Percentiles rank a stretch among this genome's conserved stretches.
These are phyloP conservation scores for Lasius platythorax DNA, from an alignment of 2,888 invertebrate species.

Conservation along the genomic window DNA sequence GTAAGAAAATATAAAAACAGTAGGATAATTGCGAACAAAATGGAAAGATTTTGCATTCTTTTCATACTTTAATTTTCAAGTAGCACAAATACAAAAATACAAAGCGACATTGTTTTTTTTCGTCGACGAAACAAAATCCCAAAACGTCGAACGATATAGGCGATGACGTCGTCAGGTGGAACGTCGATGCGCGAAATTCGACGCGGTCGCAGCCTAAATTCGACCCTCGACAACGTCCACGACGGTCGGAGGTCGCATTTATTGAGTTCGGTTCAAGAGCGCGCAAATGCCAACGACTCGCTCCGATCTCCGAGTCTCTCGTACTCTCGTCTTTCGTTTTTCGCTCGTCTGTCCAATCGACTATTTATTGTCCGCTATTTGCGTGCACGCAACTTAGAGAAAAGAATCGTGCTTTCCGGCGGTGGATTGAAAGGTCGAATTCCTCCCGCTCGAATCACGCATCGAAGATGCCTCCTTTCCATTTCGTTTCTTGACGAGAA, in stretches of 20 bases:
- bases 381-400: slow-evolving; percentile 39
- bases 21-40: neutral
- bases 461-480: slow-evolving; percentile 21
- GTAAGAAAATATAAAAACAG: neutral
- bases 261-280: slow-evolving; percentile 82
- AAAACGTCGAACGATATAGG: neutral
- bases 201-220: slow-evolving; percentile 77
- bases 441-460: slow-evolving; percentile 37
- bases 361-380: slow-evolving; percentile 56
- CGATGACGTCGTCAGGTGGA: slow-evolving; percentile 30
- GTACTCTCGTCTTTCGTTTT: slow-evolving; percentile 30
- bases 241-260: slow-evolving; percentile 82
- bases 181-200: slow-evolving; percentile 44
- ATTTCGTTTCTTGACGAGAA: slow-evolving; percentile 30
- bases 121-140: neutral
- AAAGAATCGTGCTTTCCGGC: slow-evolving; percentile 26
- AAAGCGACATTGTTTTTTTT: neutral
- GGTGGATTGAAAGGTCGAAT: slow-evolving; percentile 31
- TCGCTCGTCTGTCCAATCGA: slow-evolving; percentile 16
- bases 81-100: neutral
- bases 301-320: slow-evolving; percentile 7
- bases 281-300: slow-evolving; percentile 72
- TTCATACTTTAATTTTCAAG: neutral
- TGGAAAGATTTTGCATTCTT: neutral
- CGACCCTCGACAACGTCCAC: slow-evolving; percentile 82